A percentile compares a stretch with the other conserved stretches of the same genome.
Evolutionary conservation across 2,797 vertebrate genomes (phyloP).

Genomic region (Hypotaenidia philippensis): DNA sequence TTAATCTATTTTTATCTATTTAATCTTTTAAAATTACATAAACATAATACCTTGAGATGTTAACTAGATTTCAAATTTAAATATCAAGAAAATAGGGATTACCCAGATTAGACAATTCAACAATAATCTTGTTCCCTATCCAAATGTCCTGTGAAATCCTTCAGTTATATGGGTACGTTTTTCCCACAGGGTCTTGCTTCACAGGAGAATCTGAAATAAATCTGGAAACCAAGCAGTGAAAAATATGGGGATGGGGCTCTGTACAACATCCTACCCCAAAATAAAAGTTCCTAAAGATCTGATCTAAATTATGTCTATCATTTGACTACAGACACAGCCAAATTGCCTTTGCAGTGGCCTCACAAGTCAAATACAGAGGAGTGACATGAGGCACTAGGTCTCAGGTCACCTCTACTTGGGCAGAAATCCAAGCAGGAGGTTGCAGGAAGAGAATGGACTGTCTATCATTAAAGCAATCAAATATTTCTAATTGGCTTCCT

Average conservation of each 20-base stretch:
- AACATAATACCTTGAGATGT: not conserved
- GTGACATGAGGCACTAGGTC: not conserved
- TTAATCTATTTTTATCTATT: not conserved
- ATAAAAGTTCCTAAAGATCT: not conserved
- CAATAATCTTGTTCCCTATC: not conserved
- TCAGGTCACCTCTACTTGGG: slow-evolving; percentile 21
- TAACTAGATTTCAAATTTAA: not conserved
- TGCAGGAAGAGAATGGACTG: slow-evolving; percentile 32
- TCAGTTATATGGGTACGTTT: not conserved
- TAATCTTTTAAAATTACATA: not conserved
- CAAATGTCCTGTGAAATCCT: not conserved
- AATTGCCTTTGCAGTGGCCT: not conserved
- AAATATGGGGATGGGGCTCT: not conserved
- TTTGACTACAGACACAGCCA: not conserved
- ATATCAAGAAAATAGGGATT: not conserved
- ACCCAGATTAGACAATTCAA: not conserved
- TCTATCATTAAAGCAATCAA: slow-evolving; percentile 37
- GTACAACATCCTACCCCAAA: not conserved
- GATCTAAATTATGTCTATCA: not conserved
- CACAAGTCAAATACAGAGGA: not conserved
- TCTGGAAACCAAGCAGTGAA: not conserved
- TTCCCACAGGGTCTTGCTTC: not conserved
- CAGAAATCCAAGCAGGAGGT: slow-evolving; percentile 47
- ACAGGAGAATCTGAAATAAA: not conserved
- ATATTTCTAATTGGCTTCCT: slow-evolving; percentile 29